A percentile compares a stretch with the other conserved stretches of the same genome.
Evolutionary conservation across 2,888 invertebrate genomes (phyloP).

Genomic region (Drosophila rellima): DNA sequence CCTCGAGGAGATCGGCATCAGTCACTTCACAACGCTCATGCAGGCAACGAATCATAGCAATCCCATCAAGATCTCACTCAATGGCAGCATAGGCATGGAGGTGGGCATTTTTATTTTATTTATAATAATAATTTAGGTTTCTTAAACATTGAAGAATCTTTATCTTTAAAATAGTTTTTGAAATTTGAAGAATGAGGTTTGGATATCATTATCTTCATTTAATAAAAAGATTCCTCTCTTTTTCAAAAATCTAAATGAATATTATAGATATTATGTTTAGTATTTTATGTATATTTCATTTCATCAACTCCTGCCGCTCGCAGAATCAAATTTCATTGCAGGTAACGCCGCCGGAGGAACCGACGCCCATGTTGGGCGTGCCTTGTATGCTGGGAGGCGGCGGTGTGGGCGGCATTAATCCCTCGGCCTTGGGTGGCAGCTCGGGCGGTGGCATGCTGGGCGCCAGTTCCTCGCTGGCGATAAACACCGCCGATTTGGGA

Average conservation of each 20-base stretch:
- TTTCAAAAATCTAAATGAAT: too few species aligned
- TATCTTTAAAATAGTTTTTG: too few species aligned
- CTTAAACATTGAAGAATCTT: too few species aligned
- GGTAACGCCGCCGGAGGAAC: constrained; percentile 90
- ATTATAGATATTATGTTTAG: too few species aligned
- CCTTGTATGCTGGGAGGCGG: constrained; percentile 83
- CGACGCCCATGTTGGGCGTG: constrained; percentile 84
- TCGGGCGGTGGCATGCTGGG: constrained; percentile 79
- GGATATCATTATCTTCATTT: too few species aligned
- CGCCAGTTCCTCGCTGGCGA: constrained; percentile 84
- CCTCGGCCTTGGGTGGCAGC: constrained; percentile 83
- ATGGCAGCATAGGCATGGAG: constrained; percentile 94
- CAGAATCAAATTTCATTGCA: constrained; percentile 84
- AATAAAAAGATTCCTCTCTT: too few species aligned
- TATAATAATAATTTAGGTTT: too few species aligned
- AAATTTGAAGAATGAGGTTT: too few species aligned
- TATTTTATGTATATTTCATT: too few species aligned
- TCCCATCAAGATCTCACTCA: constrained; percentile 94
- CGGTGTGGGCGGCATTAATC: constrained; percentile 84
- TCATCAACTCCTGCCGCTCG: too few species aligned
- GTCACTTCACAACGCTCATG: constrained; percentile 90
- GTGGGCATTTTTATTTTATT: too few species aligned
- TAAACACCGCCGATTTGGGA: constrained; percentile 83
- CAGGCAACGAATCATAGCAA: constrained; percentile 90
- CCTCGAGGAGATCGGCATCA: constrained; percentile 93